Base-by-base conservation (phyloP, 2,113 vertebrate genomes). In the Triplophysa siluroides region DNA sequence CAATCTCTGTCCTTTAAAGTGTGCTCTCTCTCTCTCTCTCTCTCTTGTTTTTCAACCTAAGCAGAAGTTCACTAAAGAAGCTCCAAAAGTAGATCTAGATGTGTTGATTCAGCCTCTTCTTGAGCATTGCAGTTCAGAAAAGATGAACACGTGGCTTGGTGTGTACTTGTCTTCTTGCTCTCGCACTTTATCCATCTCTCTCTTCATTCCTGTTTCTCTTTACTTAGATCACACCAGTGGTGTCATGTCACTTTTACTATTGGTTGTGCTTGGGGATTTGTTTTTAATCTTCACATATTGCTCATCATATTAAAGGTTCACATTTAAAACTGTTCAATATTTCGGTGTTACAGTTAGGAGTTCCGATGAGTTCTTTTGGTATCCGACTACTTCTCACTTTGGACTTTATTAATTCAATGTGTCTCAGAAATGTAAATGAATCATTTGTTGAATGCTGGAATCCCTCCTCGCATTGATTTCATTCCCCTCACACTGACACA, bases 91-190 rank as follows among this genome's bases (percentile, higher is more conserved):
- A 52, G 95, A 96, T 83, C 90, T 93, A 1, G 95, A 96, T 9
- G 87, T 91, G 66, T 93, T 96, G 83, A 97, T 98, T 87, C 93
- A 97, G 86, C 96, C 96, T 1, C 91, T 97, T 85, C 87, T 98
- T 80, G 95, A 98, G 83, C 96, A 98, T 79, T 98, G 96, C 92
- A 98, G 93, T 91, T 98, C 96, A 1, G 92, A 93, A 88, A 97
- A 96, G 93, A 97, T 98, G 95, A 97, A 96, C 88, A 98, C 96
- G 0, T 98, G 96, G 96, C 95, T 98, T 2, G 96, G 95, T 98
- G 89, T 41, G 54, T 66, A 56, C 14, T 41, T 58, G 16, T 58
- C 38, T 47, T 9, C 14, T 76, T 9, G 45, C 14, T 66, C 24
- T 56, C 8, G 14, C 5, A 52, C 54, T 21, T 45, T 45, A 45